Evolutionary conservation across 2,888 invertebrate species (phyloP), one percentile per base, ranked within the genome.

Genomic region (Tiphia femorata): DNA sequence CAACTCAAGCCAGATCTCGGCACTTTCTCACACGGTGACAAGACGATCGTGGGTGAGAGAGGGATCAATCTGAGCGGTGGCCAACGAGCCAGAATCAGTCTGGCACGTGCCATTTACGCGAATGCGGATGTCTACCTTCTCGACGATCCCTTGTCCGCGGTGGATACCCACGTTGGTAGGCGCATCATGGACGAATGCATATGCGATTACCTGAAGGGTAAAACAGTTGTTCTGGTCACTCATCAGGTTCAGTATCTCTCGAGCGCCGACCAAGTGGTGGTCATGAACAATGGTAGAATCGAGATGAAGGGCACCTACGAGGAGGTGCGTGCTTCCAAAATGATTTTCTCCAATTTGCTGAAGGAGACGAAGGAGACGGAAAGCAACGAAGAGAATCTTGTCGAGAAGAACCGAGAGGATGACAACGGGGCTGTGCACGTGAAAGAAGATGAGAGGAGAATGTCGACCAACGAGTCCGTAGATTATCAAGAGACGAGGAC

Each of bases 231-330:
- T 41, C 84, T 95, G 51, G 91, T 94, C 2, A 95, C 95, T 0
- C 94, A 96, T 85, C 95, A 95, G 79, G 82, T 94, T 46, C 95
- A 95, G 79, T 94, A 92, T 68, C 84, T 92, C 6, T 89, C 89
- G 70, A 85, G 87, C 33, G 91, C 89, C 1, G 90, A 92, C 77
- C 88, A 87, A 54, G 86, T 86, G 21, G 67, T 86, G 12, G 73
- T 85, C 3, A 64, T 86, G 21, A 77, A 86, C 51, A 83, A 90
- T 86, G 90, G 85, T 2, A 72, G 84, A 82, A 84, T 90, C 23
- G 86, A 88, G 71, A 86, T 86, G 2, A 86, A 87, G 72, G 90
- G 90, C 23, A 87, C 87, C 0, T 89, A 88, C 63, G 83, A 86
- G 3, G 88, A 90, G 58, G 75, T 90, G 8, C 80, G 86, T 44